Evolutionary conservation across 2,888 invertebrate species (phyloP), one percentile per base, ranked within the genome.

Genomic region (Magallana nippona): DNA sequence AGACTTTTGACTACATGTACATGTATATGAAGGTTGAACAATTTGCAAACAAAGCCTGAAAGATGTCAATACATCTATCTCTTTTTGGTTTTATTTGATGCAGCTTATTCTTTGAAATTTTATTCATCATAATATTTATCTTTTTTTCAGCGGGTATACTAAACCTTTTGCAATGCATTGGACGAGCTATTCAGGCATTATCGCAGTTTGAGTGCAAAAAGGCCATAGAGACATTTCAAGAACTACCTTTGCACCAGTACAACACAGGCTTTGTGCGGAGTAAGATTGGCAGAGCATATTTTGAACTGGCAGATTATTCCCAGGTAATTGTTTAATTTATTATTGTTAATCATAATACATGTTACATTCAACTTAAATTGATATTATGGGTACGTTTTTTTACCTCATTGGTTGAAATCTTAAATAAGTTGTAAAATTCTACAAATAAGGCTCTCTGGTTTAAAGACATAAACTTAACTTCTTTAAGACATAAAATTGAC

Each of bases 231-330:
- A 95, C 96, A 93, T 96, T 98, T 91, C 96, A 96, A 93, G 96
- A 96, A 86, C 95, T 98, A 92, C 97, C 98, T 87, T 95, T 96
- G 78, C 97, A 97, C 92, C 99, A 99, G 94, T 96, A 96, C 90
- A 96, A 96, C 91, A 98, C 98, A 10, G 97, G 97, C 55, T 98
- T 98, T 97, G 97, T 98, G 55, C 96, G 98, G 90, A 97, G 97
- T 27, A 96, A 97, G 95, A 95, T 98, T 86, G 99, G 98, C 22
- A 95, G 97, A 91, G 97, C 98, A 15, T 96, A 98, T 94, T 99
- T 98, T 93, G 99, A 99, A 94, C 95, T 98, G 94, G 96, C 97
- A 56, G 97, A 99, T 92, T 99, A 98, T 94, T 97, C 98, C 93
- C 96, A 96, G 90, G 96, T 94, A 89, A 85, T n/a, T 60, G 19